Evolutionary conservation across 1,140 invertebrate genomes (phyloP), one percentile per base, ranked within the genome.

Genomic region (Dendroctonus valens): DNA sequence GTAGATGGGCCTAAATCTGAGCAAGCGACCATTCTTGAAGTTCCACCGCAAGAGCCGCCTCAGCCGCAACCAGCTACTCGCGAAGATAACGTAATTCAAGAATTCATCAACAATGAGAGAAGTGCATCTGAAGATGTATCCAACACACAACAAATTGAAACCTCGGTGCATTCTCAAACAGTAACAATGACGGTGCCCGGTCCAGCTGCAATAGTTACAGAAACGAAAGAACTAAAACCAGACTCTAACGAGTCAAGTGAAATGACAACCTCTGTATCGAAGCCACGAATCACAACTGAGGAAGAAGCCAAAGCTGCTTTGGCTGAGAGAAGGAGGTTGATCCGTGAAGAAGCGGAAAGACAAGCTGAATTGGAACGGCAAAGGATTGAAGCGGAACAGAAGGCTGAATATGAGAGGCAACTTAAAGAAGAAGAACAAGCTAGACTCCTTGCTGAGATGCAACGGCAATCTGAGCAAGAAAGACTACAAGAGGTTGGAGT

Each of bases 261-360:
- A 26, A 79, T 79, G 77, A 77, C 73, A 8, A 86, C 87, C 59
- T 91, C 90, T 6, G 87, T 87, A 68, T 84, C 85, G 1, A 89
- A 88, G 65, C 81, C 81, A 11, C 81, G 87, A 65, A 93, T 94
- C 68, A 91, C 89, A 6, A 93, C 92, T 2, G 92, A 94, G 80
- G 92, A 92, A 79, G 88, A 94, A 81, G 92, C 92, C 12, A 94
- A 93, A 80, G 92, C 92, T 38, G 92, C 92, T 41, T 79, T 96
- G 46, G 92, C 93, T 5, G 93, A 94, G 82, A 85, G 91, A 71
- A 81, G 93, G 72, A 81, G 91, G 68, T 80, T 92, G 49, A 92
- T 91, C 39, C 79, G 92, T 42, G 92, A 94, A 81, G 91, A 94
- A 79, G 89, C 91, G 49, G 92, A 94, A 83, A 79, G 89, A 65